These are phyloP conservation scores for Paratrypauchen microcephalus DNA, from an alignment of 2,797 vertebrate species.

Conservation along the genomic window DNA sequence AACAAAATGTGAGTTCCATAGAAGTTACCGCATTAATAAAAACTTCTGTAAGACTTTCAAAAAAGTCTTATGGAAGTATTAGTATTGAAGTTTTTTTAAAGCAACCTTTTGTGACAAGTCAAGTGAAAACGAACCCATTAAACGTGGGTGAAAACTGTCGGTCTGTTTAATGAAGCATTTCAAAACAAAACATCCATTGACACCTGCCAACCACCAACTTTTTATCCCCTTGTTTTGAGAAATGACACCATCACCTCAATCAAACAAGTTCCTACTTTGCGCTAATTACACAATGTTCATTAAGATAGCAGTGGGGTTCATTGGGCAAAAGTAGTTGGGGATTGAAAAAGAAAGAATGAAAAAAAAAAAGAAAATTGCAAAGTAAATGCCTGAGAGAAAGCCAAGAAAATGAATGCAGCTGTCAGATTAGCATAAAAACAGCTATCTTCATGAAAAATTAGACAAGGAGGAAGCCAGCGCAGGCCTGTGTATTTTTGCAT, in stretches of 20 bases:
- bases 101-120: conserved; percentile 19
- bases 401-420: conserved; percentile 60
- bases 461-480: conserved; percentile 44
- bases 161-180: conserved; percentile 23
- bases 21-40: background rate
- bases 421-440: conserved; percentile 70
- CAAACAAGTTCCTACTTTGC: conserved; percentile 31
- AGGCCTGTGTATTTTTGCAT: conserved; percentile 34
- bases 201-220: conserved; percentile 2
- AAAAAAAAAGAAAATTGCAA: conserved; percentile 40
- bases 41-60: too few species aligned
- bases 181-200: conserved; percentile 11
- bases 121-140: conserved; percentile 39
- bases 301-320: conserved; percentile 21
- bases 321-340: conserved; percentile 10
- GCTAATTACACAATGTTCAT: conserved; percentile 46
- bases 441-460: conserved; percentile 67
- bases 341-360: background rate
- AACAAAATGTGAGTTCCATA: background rate
- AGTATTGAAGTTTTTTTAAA: too few species aligned
- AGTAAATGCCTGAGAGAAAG: conserved; percentile 55
- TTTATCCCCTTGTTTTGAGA: conserved; percentile 8
- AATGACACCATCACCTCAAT: conserved; percentile 36
- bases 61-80: too few species aligned
- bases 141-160: conserved; percentile 38